Conservation (phyloP, 2,797 vertebrate genomes). For the Acipenser ruthenus region DNA sequence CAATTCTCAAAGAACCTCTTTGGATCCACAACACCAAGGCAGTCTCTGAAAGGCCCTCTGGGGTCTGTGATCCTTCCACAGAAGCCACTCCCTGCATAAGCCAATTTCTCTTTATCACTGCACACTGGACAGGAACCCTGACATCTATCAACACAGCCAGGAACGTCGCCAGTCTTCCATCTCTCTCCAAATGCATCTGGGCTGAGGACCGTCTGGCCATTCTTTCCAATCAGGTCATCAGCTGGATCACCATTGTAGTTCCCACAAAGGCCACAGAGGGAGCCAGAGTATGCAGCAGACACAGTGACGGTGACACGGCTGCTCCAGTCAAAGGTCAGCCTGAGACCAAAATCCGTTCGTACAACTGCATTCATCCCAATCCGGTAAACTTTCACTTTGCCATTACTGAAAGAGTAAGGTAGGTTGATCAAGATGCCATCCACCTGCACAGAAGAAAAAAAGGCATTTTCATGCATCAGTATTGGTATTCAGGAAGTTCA, state of each 20-base stretch:
- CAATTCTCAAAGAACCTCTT: conserved; percentile 34
- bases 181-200: conserved; percentile 20
- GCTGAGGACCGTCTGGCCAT: background rate
- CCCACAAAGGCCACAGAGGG: conserved; percentile 50
- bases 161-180: conserved; percentile 42
- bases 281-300: conserved; percentile 36
- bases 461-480: too few species aligned
- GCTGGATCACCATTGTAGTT: conserved; percentile 35
- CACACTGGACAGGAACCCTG: too few species aligned
- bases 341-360: conserved; percentile 39
- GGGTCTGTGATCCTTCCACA: conserved; percentile 35
- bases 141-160: too few species aligned
- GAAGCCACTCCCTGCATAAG: too few species aligned
- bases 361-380: too few species aligned
- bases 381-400: too few species aligned
- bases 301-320: conserved; percentile 39
- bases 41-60: conserved; percentile 39
- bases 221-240: conserved; percentile 30
- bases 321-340: conserved; percentile 36
- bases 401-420: too few species aligned
- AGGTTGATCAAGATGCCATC: conserved; percentile 34
- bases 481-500: background rate
- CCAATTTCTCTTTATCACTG: too few species aligned
- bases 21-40: conserved; percentile 30
- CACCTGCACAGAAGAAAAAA: conserved; percentile 29